Conservation (phyloP, 2,888 invertebrate genomes). For the Sarcophaga caerulescens region DNA sequence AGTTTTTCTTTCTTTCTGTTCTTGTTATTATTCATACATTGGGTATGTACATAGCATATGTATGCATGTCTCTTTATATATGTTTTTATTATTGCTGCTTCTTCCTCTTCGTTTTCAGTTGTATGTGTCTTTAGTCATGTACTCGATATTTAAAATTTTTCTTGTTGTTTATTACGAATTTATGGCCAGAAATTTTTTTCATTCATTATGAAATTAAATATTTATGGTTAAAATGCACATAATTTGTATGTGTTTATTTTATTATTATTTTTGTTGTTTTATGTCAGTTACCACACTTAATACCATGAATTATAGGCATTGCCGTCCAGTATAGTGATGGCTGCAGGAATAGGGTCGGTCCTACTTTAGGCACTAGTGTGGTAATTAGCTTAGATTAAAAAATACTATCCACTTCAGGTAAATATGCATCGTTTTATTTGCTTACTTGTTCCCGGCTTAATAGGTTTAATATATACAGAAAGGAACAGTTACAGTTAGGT, state of each 20-base stretch:
- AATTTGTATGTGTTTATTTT: not conserved
- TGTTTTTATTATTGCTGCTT: constrained; percentile 12
- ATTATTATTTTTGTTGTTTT: not conserved
- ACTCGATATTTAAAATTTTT: not conserved
- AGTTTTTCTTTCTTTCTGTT: not conserved
- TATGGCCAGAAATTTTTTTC: not conserved
- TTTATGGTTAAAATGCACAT: not conserved
- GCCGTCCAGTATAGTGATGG: not conserved
- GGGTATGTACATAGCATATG: not conserved
- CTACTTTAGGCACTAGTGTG: not conserved
- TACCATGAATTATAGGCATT: not conserved
- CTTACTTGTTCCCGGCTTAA: too few species aligned
- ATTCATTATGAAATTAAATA: constrained; percentile 52
- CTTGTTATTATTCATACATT: constrained; percentile 4
- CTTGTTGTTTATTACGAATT: not conserved
- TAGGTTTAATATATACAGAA: too few species aligned
- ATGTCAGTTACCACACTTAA: not conserved
- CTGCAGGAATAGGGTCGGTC: not conserved
- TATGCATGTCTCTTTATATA: too few species aligned
- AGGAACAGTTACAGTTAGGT: too few species aligned
- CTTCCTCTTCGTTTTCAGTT: not conserved
- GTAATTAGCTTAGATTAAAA: not conserved
- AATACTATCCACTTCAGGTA: not conserved
- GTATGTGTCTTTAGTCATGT: constrained; percentile 14
- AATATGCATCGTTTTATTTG: too few species aligned